These are phyloP conservation scores for Macropodus opercularis DNA, from an alignment of 2,797 vertebrate species.

Conservation along the genomic window DNA sequence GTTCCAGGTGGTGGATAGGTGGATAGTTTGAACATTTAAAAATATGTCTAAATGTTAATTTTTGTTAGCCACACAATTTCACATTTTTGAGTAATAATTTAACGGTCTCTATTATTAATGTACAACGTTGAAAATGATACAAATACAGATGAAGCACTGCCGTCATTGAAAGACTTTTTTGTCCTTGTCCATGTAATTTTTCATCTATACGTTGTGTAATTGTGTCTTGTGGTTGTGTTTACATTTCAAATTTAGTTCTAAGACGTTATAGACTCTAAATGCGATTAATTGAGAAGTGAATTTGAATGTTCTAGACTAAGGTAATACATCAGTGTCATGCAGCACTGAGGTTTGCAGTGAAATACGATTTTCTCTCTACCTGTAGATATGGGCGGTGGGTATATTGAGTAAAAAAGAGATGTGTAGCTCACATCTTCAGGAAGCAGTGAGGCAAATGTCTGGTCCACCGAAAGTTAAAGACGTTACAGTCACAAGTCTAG, in stretches of 20 bases:
- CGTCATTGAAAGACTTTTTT: too few relatives aligned
- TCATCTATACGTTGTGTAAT: conserved; percentile 54
- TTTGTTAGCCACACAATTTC: too few relatives aligned
- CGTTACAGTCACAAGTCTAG: conserved; percentile 48
- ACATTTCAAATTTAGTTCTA: conserved; percentile 51
- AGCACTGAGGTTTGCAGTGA: conserved; percentile 56
- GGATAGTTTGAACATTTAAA: too few relatives aligned
- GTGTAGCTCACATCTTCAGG: conserved; percentile 36
- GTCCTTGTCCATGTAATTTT: too few relatives aligned
- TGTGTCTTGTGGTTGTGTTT: conserved; percentile 60
- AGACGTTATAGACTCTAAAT: conserved; percentile 59
- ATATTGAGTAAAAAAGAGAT: conserved; percentile 42
- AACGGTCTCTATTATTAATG: too few relatives aligned
- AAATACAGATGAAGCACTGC: too few relatives aligned
- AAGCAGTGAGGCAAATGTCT: conserved; percentile 31
- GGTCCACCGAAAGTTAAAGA: conserved; percentile 26
- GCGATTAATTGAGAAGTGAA: conserved; percentile 60
- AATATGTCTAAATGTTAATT: too few relatives aligned
- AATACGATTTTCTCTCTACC: conserved; percentile 69
- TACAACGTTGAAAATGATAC: too few relatives aligned
- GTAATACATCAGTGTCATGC: conserved; percentile 73
- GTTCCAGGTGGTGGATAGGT: too few relatives aligned
- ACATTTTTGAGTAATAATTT: too few relatives aligned
- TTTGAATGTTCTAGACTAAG: conserved; percentile 52
- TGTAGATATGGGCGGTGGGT: conserved; percentile 44